Evolutionary conservation across 53 echinoderm and acorn worm species (phyloP).

Genomic region (Echinometra lucunter): DNA sequence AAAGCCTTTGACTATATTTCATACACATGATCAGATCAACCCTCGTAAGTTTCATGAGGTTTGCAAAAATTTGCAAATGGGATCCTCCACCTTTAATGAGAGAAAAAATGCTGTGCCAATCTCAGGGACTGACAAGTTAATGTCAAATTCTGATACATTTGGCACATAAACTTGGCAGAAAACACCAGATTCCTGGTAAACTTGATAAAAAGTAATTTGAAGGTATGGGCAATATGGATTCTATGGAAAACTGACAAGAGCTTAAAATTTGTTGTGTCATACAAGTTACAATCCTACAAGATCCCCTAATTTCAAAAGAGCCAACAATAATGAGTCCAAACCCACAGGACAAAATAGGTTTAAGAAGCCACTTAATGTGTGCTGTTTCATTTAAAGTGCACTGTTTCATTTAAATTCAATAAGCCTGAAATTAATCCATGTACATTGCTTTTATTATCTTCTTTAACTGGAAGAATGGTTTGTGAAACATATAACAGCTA

Average conservation of each 20-base stretch:
- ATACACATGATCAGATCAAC: too few relatives aligned
- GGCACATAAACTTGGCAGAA: not conserved
- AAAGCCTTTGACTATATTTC: too few relatives aligned
- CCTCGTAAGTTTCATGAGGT: too few relatives aligned
- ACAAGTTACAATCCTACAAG: not conserved
- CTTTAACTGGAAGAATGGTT: too few relatives aligned
- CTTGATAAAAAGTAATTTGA: not conserved
- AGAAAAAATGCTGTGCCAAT: not conserved
- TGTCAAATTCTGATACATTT: not conserved
- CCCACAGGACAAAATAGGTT: not conserved
- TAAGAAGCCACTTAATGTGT: too few relatives aligned
- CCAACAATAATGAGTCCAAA: not conserved
- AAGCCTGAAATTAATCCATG: too few relatives aligned
- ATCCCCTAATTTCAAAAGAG: not conserved
- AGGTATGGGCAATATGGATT: not conserved
- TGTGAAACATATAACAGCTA: too few relatives aligned
- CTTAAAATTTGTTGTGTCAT: not conserved
- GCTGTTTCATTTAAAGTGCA: too few relatives aligned
- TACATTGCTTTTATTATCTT: too few relatives aligned
- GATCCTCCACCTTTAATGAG: too few relatives aligned
- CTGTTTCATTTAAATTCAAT: too few relatives aligned
- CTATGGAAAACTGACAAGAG: not conserved
- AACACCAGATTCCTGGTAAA: not conserved
- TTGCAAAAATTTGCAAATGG: too few relatives aligned
- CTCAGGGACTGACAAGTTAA: not conserved